These are phyloP conservation scores for Eupithecia abbreviata DNA, from an alignment of 2,888 invertebrate genomes.

Conservation along the genomic window DNA sequence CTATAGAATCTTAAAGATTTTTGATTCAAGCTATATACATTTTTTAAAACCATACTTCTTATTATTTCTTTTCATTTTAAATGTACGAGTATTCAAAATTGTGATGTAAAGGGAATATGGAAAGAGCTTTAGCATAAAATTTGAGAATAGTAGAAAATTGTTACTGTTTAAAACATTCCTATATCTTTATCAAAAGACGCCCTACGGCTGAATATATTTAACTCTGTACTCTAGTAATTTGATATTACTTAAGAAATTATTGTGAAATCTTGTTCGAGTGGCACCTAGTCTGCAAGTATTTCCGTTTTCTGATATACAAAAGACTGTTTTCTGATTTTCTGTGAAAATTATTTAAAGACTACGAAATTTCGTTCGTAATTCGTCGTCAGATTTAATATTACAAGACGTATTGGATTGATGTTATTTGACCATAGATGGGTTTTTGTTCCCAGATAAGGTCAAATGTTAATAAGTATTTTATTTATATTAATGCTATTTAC, in stretches of 20 bases:
- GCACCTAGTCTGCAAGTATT: constrained; percentile 69
- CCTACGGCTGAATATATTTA: constrained; percentile 54
- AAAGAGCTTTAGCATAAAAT: constrained; percentile 27
- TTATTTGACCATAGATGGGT: constrained; percentile 38
- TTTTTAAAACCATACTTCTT: not conserved
- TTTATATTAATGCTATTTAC: constrained; percentile 44
- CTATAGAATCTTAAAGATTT: not conserved
- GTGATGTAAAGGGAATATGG: constrained; percentile 9
- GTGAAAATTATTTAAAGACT: constrained; percentile 50
- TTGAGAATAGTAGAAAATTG: constrained; percentile 34
- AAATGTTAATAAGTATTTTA: constrained; percentile 54
- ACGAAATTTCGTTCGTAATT: constrained; percentile 40
- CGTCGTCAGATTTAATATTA: constrained; percentile 50
- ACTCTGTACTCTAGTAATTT: constrained; percentile 51
- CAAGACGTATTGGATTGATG: constrained; percentile 55
- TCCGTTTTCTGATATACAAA: constrained; percentile 63
- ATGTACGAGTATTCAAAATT: constrained; percentile 5
- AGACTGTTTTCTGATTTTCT: constrained; percentile 72
- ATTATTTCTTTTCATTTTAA: not conserved
- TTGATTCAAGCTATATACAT: not conserved
- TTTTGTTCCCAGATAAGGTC: constrained; percentile 34
- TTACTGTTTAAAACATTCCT: constrained; percentile 53
- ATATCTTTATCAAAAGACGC: constrained; percentile 58
- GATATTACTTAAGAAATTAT: constrained; percentile 57
- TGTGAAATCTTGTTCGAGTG: constrained; percentile 60